phyloP scores from a whole-genome alignment of 2,888 invertebrate genomes.

The Cantharis nigra region DNA sequence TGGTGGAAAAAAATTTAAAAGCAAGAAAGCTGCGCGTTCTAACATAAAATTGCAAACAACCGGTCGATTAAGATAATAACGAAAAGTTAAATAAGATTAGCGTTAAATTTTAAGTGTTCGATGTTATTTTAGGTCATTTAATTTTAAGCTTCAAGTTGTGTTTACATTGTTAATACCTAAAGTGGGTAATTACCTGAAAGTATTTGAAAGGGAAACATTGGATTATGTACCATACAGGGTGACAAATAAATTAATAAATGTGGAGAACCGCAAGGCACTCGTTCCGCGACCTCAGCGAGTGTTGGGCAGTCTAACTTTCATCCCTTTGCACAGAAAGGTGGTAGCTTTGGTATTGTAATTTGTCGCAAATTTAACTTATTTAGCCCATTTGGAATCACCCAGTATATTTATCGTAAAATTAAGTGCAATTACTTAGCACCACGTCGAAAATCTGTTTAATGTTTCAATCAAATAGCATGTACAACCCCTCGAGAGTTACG shows the following conservation, averaged over 20 bases:
- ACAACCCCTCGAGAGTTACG: conserved; percentile 12
- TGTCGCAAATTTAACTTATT: background rate
- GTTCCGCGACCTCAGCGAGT: background rate
- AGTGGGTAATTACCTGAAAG: background rate
- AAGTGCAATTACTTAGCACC: background rate
- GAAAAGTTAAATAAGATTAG: background rate
- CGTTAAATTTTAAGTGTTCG: background rate
- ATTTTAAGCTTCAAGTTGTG: background rate
- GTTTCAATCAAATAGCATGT: conserved; percentile 2
- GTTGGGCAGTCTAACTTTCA: background rate
- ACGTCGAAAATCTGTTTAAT: conserved; percentile 8
- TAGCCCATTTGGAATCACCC: background rate
- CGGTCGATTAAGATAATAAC: background rate
- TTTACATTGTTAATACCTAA: background rate
- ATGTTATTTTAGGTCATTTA: conserved; percentile 2
- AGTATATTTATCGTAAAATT: background rate
- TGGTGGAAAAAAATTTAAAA: background rate
- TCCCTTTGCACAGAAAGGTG: background rate
- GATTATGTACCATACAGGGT: background rate
- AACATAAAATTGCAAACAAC: background rate
- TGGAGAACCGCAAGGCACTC: background rate
- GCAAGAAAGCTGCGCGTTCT: background rate
- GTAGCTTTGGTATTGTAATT: background rate
- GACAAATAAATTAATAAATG: background rate
- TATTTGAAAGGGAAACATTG: background rate